phyloP scores from a whole-genome alignment of 2,888 invertebrate species.

The Drosophila subsilvestris region DNA sequence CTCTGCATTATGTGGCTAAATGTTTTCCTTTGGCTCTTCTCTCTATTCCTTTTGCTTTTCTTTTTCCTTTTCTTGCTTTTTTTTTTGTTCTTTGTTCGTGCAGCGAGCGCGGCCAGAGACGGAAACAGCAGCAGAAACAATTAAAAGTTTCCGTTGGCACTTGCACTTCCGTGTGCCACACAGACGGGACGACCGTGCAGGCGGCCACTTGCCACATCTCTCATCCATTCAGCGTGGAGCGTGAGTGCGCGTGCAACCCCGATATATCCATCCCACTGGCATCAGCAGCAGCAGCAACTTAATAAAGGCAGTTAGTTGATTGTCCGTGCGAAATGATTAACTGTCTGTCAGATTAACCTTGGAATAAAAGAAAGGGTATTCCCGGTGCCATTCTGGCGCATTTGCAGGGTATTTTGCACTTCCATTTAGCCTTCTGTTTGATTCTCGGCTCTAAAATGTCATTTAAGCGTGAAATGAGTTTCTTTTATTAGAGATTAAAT shows the following conservation, averaged over 20 bases:
- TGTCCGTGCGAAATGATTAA: conserved; percentile 30
- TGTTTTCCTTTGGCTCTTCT: conserved; percentile 46
- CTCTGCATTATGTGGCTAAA: conserved; percentile 59
- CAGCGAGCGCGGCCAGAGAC: conserved; percentile 44
- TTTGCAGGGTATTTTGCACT: neutral
- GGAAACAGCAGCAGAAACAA: conserved; percentile 78
- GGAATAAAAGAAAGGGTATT: conserved; percentile 5
- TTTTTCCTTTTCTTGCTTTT: conserved; percentile 21
- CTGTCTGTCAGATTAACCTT: neutral
- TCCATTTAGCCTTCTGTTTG: conserved; percentile 34
- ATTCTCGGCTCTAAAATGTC: conserved; percentile 38
- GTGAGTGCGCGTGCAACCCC: neutral
- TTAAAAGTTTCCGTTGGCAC: conserved; percentile 79
- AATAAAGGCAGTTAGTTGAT: conserved; percentile 25
- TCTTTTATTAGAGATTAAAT: conserved; percentile 37
- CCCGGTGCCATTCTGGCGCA: neutral
- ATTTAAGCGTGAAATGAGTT: conserved; percentile 76
- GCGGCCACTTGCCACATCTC: conserved; percentile 24
- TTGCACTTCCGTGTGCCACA: conserved; percentile 70
- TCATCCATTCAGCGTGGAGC: conserved; percentile 32
- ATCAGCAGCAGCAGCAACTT: conserved; percentile 19
- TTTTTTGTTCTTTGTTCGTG: conserved; percentile 35
- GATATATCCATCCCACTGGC: neutral
- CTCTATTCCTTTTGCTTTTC: conserved; percentile 7
- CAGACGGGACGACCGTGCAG: neutral